Evolutionary conservation across 2,888 invertebrate species (phyloP), one percentile per base, ranked within the genome.

Genomic region (Deilephila porcellus): DNA sequence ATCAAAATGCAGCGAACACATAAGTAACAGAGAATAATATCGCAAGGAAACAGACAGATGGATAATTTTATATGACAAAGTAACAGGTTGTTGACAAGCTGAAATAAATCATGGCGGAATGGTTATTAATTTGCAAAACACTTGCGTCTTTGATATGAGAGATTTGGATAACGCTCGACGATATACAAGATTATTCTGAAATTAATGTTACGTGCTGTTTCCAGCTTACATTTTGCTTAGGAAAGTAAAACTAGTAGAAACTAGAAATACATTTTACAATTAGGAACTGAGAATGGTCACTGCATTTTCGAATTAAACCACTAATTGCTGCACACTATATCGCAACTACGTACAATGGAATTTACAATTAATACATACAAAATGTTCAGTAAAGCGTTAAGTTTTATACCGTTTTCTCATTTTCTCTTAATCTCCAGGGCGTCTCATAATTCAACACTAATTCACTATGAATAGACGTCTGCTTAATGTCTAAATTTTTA

Each of bases 71-170:
- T 63, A 63, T 32, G 25, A 29, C 60, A 60, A 29, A 29, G 62
- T 32, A 63, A 63, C 62, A 64, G 64, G 64, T 45, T 64, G 37
- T 37, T 45, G 64, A 37, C n/a, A 37, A 45, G 11, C 0, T 25
- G 45, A 20, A 45, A 64, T 45, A 45, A 34, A 37, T 45, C 64
- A 29, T 29, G 17, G 25, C 60, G 5, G 29, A 3, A 25, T 29
- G 25, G 60, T 60, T 60, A 60, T 60, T 60, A 60, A 60, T 60
- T 60, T 60, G 25, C 60, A 17, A 60, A 63, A 63, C 62, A 63
- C 34, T 34, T 34, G 62, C 29, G 29, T 60, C 25, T 60, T 60
- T 60, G 60, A 29, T 29, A 29, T 29, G 29, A 60, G 6, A 60
- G 29, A 60, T 17, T 8, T 17, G 60, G 60, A 60, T 60, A 29